Evolutionary conservation across 2,888 invertebrate genomes (phyloP), one percentile per base, ranked within the genome.

Genomic region (Cheilosia pagana): DNA sequence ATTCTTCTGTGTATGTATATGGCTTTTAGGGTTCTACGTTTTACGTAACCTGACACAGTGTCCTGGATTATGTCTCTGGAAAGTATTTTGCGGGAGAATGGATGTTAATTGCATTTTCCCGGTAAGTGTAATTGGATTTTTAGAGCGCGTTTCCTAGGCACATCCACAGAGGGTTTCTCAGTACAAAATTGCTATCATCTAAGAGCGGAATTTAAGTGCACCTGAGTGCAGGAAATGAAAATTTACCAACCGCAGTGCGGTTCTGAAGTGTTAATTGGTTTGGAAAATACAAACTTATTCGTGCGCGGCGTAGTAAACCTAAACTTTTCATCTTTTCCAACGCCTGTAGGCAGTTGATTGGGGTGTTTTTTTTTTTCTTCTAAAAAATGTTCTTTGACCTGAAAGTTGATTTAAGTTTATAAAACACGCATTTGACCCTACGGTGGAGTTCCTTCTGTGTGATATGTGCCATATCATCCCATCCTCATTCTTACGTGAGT

Each of bases 31-130:
- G 68, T 50, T 28, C 3, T 28, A 28, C n/a, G 50, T n/a, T 81
- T 85, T 85, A 85, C 81, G 85, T 85, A 85, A 85, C 85, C 79
- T 81, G 85, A 85, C 85, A 79, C 19, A 81, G 81, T 85, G 85
- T 85, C 85, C 85, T 85, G 85, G 81, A 85, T 85, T 79, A 78
- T 43, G 8, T 79, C 65, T 83, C 65, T 43, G 59, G 59, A 65
- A 57, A 62, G 57, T 39, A 50, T 50, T n/a, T 53, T 45, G 23
- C 48, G 43, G 43, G 25, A 74, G 74, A 23, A 63, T 43, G 57
- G 60, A 59, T 65, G 78, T 70, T 74, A 79, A 83, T 83, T 79
- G 72, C 67, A 83, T 83, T 74, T 79, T 78, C 79, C 83, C 45
- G 63, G 72, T 57, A 67, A 74, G 59, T 70, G 59, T 65, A 83